phyloP scores from a whole-genome alignment of 2,113 vertebrate genomes.

The Cyanoderma ruficeps region DNA sequence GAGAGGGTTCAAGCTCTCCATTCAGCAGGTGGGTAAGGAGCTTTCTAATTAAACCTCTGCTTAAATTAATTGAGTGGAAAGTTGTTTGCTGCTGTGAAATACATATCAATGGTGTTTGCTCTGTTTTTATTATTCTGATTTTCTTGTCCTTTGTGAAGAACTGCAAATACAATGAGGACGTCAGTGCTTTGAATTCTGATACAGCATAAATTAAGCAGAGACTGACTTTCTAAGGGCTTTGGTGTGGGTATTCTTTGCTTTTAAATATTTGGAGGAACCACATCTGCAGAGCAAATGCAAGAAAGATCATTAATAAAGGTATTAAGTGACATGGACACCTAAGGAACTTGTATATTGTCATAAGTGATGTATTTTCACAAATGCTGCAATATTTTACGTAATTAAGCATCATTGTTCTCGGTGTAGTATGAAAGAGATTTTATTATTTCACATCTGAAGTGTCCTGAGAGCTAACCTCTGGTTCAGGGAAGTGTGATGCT shows the following conservation, averaged over 20 bases:
- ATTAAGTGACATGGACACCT: neutral
- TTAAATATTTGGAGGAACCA: neutral
- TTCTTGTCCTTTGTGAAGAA: neutral
- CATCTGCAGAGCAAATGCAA: neutral
- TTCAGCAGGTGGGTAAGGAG: slow-evolving; percentile 81
- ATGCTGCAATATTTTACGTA: neutral
- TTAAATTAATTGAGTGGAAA: slow-evolving; percentile 19
- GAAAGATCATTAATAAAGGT: neutral
- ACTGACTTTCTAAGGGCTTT: neutral
- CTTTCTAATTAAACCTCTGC: slow-evolving; percentile 18
- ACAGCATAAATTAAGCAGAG: neutral
- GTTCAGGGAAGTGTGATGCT: neutral
- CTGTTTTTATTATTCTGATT: neutral
- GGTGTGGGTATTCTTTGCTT: neutral
- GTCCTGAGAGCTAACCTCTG: neutral
- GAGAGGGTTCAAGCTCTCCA: slow-evolving; percentile 93
- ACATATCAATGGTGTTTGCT: neutral
- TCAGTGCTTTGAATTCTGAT: neutral
- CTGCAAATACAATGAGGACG: neutral
- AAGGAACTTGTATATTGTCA: neutral
- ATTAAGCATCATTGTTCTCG: neutral
- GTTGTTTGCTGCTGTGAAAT: neutral
- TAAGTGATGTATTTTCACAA: neutral
- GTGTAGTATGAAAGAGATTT: neutral
- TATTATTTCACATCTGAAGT: neutral